These are phyloP conservation scores for Aldabrachelys gigantea DNA, from an alignment of 2,113 vertebrate species.

Conservation along the genomic window DNA sequence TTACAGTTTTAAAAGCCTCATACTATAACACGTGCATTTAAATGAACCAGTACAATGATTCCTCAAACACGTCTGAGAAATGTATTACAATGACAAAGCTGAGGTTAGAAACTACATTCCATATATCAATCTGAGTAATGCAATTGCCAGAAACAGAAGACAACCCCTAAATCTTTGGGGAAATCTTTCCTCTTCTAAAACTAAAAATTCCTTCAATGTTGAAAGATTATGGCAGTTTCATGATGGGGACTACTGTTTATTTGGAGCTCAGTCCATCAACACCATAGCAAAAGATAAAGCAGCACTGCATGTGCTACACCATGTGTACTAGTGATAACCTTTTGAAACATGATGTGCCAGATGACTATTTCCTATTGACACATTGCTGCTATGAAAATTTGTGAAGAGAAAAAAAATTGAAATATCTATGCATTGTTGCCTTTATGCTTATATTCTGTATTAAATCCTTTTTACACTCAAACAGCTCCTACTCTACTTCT, in stretches of 20 bases:
- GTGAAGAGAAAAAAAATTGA: not conserved
- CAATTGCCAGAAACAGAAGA: not conserved
- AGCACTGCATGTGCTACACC: not conserved
- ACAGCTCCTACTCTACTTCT: fast-evolving
- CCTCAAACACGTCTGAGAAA: not conserved
- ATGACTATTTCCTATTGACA: not conserved
- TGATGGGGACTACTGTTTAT: not conserved
- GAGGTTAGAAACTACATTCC: not conserved
- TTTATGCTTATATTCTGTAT: not conserved
- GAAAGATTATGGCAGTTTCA: not conserved
- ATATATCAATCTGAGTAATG: not conserved
- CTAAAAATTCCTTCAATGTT: not conserved
- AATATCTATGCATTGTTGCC: not conserved
- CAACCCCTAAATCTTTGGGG: not conserved
- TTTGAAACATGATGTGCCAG: not conserved
- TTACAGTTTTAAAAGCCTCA: not conserved
- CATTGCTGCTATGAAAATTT: not conserved
- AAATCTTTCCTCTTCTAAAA: not conserved
- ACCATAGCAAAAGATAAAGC: not conserved
- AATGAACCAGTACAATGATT: not conserved
- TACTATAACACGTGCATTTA: not conserved
- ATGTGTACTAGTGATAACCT: fast-evolving
- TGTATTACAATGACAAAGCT: not conserved
- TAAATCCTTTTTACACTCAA: not conserved
- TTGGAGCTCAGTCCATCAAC: not conserved